A percentile compares a stretch with the other conserved stretches of the same genome.
phyloP scores from a whole-genome alignment of 1,140 invertebrate species.

The Micrasema minimum region DNA sequence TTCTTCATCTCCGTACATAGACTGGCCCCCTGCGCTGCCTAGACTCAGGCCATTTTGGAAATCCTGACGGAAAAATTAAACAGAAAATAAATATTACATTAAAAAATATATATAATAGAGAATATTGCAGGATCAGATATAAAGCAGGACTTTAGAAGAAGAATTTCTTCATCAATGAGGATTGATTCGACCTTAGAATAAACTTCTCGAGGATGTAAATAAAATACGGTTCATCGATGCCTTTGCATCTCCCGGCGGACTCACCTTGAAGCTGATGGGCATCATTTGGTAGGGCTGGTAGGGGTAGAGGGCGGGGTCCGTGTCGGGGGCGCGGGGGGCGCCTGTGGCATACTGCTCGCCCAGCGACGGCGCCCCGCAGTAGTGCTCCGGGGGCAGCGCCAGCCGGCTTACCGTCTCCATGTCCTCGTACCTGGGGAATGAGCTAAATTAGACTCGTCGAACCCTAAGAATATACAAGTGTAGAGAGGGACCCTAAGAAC shows the following conservation, averaged over 20 bases:
- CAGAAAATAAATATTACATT: too few species aligned
- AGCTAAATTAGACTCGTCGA: too few species aligned
- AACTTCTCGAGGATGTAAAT: too few species aligned
- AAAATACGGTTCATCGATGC: background rate
- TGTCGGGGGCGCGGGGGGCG: slow-evolving; percentile 6
- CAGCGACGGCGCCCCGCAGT: slow-evolving; percentile 48
- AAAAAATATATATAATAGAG: too few species aligned
- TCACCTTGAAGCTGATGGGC: slow-evolving; percentile 47
- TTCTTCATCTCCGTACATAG: slow-evolving; percentile 78
- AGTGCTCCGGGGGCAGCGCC: slow-evolving; percentile 42
- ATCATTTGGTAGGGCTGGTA: slow-evolving; percentile 40
- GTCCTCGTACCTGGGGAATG: slow-evolving; percentile 45
- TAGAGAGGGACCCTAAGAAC: too few species aligned
- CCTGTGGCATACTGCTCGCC: slow-evolving; percentile 45
- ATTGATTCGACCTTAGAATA: too few species aligned
- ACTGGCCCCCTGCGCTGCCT: slow-evolving; percentile 65
- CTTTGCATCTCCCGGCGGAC: background rate
- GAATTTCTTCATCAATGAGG: too few species aligned
- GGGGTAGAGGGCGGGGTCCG: slow-evolving; percentile 36
- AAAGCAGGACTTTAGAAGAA: too few species aligned
- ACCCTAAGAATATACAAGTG: too few species aligned
- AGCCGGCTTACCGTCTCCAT: slow-evolving; percentile 45
- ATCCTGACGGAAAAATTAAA: slow-evolving; percentile 55
- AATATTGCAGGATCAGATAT: too few species aligned
- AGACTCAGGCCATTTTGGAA: slow-evolving; percentile 65